These are phyloP conservation scores for Ricordea florida DNA, from an alignment of 92 coral and sea anemone genomes.

Conservation along the genomic window DNA sequence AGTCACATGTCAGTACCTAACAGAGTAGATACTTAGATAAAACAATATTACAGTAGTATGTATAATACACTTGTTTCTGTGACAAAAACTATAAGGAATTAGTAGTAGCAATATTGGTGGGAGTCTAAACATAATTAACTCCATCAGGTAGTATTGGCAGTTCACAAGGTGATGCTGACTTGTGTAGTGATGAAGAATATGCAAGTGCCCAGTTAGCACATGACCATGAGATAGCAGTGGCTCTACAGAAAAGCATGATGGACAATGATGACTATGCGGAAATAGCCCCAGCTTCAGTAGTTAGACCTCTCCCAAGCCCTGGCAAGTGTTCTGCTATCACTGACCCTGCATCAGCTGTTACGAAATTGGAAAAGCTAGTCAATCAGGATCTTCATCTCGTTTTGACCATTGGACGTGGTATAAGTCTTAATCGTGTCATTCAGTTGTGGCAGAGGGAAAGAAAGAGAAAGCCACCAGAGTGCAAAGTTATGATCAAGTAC, in stretches of 20 bases:
- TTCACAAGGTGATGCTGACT: too few species aligned
- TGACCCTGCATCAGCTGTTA: not conserved
- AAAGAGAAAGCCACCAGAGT: not conserved
- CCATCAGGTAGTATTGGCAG: too few species aligned
- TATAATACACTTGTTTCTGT: too few species aligned
- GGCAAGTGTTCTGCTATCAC: too few species aligned
- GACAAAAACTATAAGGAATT: too few species aligned
- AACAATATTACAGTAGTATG: too few species aligned
- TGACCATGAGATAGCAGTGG: not conserved
- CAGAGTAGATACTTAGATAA: too few species aligned
- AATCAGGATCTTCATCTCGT: not conserved
- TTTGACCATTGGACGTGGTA: not conserved
- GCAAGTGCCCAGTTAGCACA: not conserved
- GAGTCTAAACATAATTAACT: too few species aligned
- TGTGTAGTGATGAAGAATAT: not conserved
- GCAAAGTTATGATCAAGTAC: not conserved
- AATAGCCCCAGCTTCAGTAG: not conserved
- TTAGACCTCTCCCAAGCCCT: not conserved
- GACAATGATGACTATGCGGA: not conserved
- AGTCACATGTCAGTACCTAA: too few species aligned
- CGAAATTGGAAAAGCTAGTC: not conserved
- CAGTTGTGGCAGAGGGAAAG: conserved; percentile 31
- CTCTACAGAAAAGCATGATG: not conserved
- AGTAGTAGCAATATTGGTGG: too few species aligned
- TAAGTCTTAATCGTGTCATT: not conserved